These are phyloP conservation scores for Columba guinea DNA, from an alignment of 2,797 vertebrate species.

Conservation along the genomic window DNA sequence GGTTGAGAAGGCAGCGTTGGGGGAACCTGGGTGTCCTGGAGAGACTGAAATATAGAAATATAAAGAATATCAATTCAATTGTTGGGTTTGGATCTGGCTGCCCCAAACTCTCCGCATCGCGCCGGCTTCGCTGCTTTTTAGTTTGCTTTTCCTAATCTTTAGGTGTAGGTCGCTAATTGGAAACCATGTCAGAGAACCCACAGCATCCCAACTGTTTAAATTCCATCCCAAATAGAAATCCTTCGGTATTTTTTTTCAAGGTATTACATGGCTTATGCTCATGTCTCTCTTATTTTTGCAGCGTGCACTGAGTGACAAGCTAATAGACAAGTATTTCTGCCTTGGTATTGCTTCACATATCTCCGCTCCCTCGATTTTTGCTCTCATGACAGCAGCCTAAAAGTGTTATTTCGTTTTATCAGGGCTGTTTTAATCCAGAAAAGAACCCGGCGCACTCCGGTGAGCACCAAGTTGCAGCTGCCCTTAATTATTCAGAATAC, in stretches of 20 bases:
- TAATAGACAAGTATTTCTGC: neutral
- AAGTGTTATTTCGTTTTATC: neutral
- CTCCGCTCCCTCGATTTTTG: neutral
- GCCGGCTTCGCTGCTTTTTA: neutral
- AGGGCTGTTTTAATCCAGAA: neutral
- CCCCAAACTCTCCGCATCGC: neutral
- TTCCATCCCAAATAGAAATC: neutral
- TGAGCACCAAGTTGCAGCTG: neutral
- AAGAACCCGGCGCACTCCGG: neutral
- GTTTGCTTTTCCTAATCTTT: neutral
- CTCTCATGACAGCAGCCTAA: neutral
- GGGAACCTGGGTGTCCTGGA: neutral
- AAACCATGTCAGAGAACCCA: fast-evolving
- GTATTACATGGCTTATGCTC: neutral
- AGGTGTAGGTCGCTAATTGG: neutral
- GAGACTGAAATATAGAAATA: neutral
- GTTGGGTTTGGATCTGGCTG: neutral
- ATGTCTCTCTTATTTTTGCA: neutral
- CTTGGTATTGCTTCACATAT: neutral
- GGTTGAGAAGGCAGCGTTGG: neutral
- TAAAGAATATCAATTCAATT: neutral
- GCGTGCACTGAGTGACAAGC: neutral
- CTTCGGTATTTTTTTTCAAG: neutral
- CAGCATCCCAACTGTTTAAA: neutral
- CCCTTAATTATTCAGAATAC: neutral